phyloP scores from a whole-genome alignment of 2,797 vertebrate species.

The Pseudomugil tenellus region DNA sequence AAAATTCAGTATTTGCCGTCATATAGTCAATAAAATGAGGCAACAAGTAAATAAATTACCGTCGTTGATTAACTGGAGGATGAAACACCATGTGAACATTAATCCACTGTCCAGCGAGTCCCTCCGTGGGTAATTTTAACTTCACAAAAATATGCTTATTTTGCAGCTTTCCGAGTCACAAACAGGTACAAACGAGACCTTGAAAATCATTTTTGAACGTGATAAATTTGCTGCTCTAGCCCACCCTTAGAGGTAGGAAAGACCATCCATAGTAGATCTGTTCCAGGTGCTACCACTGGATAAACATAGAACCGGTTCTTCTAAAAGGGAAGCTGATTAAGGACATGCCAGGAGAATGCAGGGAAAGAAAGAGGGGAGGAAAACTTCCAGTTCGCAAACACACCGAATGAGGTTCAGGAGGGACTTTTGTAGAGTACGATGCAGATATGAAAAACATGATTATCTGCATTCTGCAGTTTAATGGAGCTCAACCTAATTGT shows the following conservation, averaged over 20 bases:
- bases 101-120: slow-evolving; percentile 27
- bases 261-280: slow-evolving; percentile 42
- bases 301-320: slow-evolving; percentile 71
- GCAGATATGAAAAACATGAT: not conserved
- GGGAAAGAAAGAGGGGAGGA: not conserved
- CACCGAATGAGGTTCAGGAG: not conserved
- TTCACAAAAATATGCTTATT: slow-evolving; percentile 47
- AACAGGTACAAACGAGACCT: slow-evolving; percentile 21
- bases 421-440: not conserved
- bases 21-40: not conserved
- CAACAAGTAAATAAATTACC: not conserved
- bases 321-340: slow-evolving; percentile 55
- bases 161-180: slow-evolving; percentile 34
- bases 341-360: slow-evolving; percentile 27
- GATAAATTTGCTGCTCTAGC: slow-evolving; percentile 66
- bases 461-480: slow-evolving; percentile 1
- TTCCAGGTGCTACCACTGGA: slow-evolving; percentile 71
- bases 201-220: slow-evolving; percentile 58
- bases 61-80: not conserved
- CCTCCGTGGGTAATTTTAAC: slow-evolving; percentile 28
- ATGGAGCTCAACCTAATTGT: slow-evolving; percentile 17
- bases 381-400: too few species aligned
- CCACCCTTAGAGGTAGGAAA: slow-evolving; percentile 29
- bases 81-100: slow-evolving; percentile 5
- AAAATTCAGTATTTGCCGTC: not conserved